phyloP scores from a whole-genome alignment of 2,797 vertebrate genomes.

The Clamator glandarius region DNA sequence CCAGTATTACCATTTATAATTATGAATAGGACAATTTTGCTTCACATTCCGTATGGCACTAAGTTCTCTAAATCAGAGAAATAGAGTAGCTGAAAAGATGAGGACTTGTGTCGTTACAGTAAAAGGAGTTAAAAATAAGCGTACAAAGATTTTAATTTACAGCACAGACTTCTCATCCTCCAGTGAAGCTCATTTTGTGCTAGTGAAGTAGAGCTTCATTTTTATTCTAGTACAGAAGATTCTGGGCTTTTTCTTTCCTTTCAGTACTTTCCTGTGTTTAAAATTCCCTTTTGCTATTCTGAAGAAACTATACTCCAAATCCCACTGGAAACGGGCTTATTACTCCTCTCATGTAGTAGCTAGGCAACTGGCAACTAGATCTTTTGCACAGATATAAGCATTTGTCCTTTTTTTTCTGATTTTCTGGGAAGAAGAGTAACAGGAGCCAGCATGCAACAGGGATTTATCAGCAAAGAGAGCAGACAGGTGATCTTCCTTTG shows the following conservation, averaged over 20 bases:
- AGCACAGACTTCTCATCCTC: neutral
- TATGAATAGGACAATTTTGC: neutral
- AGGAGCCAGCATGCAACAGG: neutral
- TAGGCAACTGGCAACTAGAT: conserved; percentile 17
- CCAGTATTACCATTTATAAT: neutral
- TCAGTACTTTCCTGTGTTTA: neutral
- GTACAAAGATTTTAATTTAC: neutral
- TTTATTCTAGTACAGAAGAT: neutral
- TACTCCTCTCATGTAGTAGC: conserved; percentile 11
- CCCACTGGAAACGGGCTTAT: neutral
- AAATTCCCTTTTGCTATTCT: neutral
- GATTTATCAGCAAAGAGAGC: conserved; percentile 6
- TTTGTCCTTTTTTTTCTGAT: neutral
- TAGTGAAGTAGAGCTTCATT: neutral
- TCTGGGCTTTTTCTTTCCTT: neutral
- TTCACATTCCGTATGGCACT: neutral
- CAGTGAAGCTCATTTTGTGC: neutral
- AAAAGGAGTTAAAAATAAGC: neutral
- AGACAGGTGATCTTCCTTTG: neutral
- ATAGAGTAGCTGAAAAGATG: neutral
- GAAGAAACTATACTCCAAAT: neutral
- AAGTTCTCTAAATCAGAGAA: neutral
- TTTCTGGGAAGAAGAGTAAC: neutral
- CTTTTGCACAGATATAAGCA: neutral
- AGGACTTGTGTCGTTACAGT: neutral